Base-by-base conservation (phyloP, 2,888 invertebrate species). In the Caenorhabditis virilis region DNA sequence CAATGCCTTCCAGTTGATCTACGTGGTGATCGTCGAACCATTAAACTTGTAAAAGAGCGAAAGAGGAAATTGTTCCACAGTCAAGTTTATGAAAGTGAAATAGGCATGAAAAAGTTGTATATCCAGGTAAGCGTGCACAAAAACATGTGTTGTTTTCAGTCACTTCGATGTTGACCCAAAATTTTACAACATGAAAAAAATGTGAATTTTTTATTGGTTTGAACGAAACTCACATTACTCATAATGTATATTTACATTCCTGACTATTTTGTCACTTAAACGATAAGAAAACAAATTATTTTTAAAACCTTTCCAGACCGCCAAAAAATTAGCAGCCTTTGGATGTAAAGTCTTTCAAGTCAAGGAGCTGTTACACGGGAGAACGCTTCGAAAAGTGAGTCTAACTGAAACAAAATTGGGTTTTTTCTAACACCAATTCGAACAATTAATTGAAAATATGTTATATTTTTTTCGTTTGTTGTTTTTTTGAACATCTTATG, bases 31-130 rank as follows among this genome's bases (percentile, higher is more conserved):
- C 86, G 87, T 72, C 86, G 87, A 69, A 87, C 88, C 75, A 85
- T 86, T 42, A 87, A 87, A 67, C 84, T 88, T 22, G 87, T 89
- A 66, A 87, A 88, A 88, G 88, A 89, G 66, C 87, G 88, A 70
- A 88, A 88, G 79, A 85, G 88, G 62, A 88, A 88, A 78, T 82
- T 89, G 33, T 88, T 88, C 83, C 88, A 89, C 78, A 87, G 88
- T 2, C 87, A 88, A 9, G 87, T 88, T 39, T 89, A 88, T 77
- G 89, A 89, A 77, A 88, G 87, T 49, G 88, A 88, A 75, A 80
- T 87, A 5, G 88, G 88, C 64, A 84, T 89, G 77, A 89, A 89
- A 81, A 87, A 88, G 74, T 84, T 88, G 39, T 89, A 89, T 83
- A 86, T 88, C 54, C 88, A 82, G 71, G 80, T 78, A 25, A 22